Evolutionary conservation across 2,113 vertebrate species (phyloP), one percentile per base, ranked within the genome.

Genomic region (Phaethon lepturus): DNA sequence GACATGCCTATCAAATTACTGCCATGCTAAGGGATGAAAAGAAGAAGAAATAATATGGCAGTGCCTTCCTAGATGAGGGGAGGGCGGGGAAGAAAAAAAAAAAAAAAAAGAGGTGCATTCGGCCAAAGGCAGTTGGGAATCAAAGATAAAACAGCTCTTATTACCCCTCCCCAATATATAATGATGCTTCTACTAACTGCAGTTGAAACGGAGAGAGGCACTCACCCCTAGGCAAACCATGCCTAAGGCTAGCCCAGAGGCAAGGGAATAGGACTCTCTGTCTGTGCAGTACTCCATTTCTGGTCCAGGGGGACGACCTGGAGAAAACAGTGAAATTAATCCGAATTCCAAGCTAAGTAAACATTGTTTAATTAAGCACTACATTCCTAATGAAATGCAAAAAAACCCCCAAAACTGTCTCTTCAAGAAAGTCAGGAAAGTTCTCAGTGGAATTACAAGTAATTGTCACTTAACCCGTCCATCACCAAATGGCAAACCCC

Each of bases 261-360:
- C 99, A 12, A 99, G 95, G 0, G 99, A 99, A 86, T 99, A 99
- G 3, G 99, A 99, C 94, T 99, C 99, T 93, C 99, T 98, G 95
- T 99, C 99, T 0, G 99, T 99, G 91, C 99, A 99, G 90, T 99
- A 99, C 86, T 99, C 99, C 99, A 99, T 99, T 93, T 99, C 99
- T 10, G 99, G 99, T 33, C 99, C 99, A 3, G 99, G 99, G 10
- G 99, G 99, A 22, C 99, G 99, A 8, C 98, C 98, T 98, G 22
- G 5, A 62, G 69, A 79, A 92, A 33, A 4, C 22, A 29, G 19
- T 9, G 20, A 95, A 76, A 45, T 17, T 11, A 6, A 82, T 7
- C 38, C 91, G 78, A 66, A 69, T 44, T n/a, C 23, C 60, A 38
- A 86, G 72, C 19, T 23, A 53, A 59, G 5, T 20, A 72, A 59